Percentiles rank a stretch among this genome's conserved stretches.
Evolutionary conservation across 2,113 vertebrate genomes (phyloP).

Genomic region (Nansenia antarctica): DNA sequence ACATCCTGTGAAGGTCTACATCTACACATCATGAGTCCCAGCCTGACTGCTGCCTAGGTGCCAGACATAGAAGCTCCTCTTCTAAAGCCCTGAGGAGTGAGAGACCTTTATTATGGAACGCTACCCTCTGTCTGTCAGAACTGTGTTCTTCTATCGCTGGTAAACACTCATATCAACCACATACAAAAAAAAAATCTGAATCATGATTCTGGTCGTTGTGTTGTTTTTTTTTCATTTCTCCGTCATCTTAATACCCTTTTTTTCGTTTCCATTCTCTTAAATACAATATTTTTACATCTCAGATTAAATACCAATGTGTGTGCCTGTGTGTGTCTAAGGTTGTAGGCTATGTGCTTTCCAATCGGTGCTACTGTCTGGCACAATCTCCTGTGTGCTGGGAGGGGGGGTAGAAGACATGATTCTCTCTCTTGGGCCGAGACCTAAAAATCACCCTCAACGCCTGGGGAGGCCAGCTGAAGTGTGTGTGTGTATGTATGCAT

Average conservation of each 20-base stretch:
- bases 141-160: slow-evolving; percentile 38
- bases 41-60: too few relatives aligned
- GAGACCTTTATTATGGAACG: slow-evolving; percentile 29
- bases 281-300: slow-evolving; percentile 73
- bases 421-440: background rate
- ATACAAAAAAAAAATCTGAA: slow-evolving; percentile 36
- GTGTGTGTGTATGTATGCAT: background rate
- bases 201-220: slow-evolving; percentile 51
- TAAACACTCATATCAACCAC: slow-evolving; percentile 45
- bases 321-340: slow-evolving; percentile 42
- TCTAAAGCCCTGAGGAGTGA: too few relatives aligned
- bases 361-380: slow-evolving; percentile 47
- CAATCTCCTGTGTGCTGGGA: slow-evolving; percentile 5
- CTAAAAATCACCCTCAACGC: background rate
- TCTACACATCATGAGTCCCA: too few relatives aligned
- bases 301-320: slow-evolving; percentile 61
- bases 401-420: background rate
- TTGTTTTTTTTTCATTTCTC: slow-evolving; percentile 45
- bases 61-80: too few relatives aligned
- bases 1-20: too few relatives aligned
- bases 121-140: slow-evolving; percentile 40
- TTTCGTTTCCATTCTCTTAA: slow-evolving; percentile 62
- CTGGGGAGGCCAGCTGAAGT: background rate
- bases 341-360: slow-evolving; percentile 9
- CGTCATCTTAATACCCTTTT: slow-evolving; percentile 41